Evolutionary conservation across 2,113 vertebrate genomes (phyloP).

Genomic region (Melospiza melodia): DNA sequence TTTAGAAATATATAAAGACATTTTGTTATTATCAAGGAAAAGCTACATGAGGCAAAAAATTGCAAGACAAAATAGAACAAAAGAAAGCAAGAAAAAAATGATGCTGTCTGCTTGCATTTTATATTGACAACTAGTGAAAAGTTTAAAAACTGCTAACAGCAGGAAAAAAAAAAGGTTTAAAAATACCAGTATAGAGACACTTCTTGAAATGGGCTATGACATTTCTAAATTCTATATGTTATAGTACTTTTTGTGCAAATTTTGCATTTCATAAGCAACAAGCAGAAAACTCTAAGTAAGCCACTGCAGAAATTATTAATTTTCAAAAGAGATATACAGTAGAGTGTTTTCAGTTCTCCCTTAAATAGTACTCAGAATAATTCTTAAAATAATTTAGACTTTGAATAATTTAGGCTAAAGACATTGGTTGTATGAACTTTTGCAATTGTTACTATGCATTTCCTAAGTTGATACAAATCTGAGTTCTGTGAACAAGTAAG

Average conservation of each 20-base stretch:
- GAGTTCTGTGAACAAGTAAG: not conserved
- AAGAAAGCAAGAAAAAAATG: fast-evolving
- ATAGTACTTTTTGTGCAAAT: not conserved
- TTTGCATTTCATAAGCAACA: not conserved
- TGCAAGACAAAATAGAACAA: not conserved
- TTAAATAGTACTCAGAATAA: not conserved
- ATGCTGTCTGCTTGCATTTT: not conserved
- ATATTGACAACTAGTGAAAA: not conserved
- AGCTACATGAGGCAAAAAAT: not conserved
- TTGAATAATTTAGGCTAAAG: not conserved
- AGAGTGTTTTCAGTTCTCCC: not conserved
- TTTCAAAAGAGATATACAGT: not conserved
- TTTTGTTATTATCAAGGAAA: not conserved
- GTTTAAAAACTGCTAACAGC: not conserved
- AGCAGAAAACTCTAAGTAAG: not conserved
- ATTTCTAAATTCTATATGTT: not conserved
- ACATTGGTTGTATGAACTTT: not conserved
- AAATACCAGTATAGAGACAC: not conserved
- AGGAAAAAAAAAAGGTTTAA: not conserved
- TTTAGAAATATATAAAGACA: not conserved
- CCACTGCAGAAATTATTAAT: not conserved
- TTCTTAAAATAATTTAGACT: not conserved
- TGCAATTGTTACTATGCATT: not conserved
- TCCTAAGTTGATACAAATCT: not conserved
- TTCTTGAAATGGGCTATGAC: not conserved